phyloP scores from a whole-genome alignment of 1,140 invertebrate genomes.

The Branchinecta lynchi region DNA sequence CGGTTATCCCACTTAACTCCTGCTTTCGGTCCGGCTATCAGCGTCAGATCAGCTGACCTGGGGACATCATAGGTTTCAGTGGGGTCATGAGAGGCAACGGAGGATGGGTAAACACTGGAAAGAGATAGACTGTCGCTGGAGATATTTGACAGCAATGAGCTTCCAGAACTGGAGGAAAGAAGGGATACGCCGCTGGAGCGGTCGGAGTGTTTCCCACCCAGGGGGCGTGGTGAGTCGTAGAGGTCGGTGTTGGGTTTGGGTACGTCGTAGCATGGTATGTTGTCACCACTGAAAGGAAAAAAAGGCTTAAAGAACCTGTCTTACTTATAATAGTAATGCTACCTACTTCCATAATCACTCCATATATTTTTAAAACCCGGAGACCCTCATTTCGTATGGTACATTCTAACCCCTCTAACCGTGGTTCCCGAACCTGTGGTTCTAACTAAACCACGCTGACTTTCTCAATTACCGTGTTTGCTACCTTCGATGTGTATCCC shows the following conservation, averaged over 20 bases:
- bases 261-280: background rate
- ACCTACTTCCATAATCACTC: background rate
- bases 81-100: background rate
- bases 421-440: background rate
- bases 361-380: background rate
- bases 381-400: background rate
- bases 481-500: no score
- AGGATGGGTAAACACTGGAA: background rate
- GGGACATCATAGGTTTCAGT: conserved; percentile 1
- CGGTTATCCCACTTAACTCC: background rate
- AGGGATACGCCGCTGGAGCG: background rate
- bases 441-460: background rate
- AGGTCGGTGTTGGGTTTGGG: background rate
- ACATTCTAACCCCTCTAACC: no score
- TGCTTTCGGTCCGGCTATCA: background rate
- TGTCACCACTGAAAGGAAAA: background rate
- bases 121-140: background rate
- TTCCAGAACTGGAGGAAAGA: background rate
- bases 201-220: background rate
- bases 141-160: background rate
- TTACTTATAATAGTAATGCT: background rate
- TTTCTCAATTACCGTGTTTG: background rate
- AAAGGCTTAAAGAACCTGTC: background rate
- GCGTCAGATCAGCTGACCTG: background rate
- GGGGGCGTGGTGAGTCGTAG: background rate